phyloP scores from a whole-genome alignment of 2,797 vertebrate species.

The Anabas testudineus region DNA sequence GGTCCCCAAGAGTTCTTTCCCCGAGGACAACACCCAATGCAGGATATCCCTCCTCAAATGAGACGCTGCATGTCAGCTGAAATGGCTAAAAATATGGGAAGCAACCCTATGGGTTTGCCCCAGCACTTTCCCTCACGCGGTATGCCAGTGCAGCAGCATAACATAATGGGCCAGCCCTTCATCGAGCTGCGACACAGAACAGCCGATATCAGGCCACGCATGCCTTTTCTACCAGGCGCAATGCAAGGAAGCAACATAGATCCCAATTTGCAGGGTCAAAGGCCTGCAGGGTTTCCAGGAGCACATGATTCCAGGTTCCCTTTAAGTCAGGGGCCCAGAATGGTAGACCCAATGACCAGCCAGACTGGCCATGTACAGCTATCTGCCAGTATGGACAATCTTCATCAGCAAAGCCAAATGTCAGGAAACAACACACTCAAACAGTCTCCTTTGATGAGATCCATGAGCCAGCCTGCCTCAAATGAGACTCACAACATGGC shows the following conservation, averaged over 20 bases:
- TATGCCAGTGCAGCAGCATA: slow-evolving; percentile 94
- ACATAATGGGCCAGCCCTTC: slow-evolving; percentile 95
- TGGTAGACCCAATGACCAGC: slow-evolving; percentile 82
- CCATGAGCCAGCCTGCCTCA: slow-evolving; percentile 88
- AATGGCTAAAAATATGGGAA: slow-evolving; percentile 86
- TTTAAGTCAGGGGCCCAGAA: slow-evolving; percentile 84
- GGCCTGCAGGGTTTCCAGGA: slow-evolving; percentile 83
- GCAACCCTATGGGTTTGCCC: slow-evolving; percentile 82
- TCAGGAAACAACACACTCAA: slow-evolving; percentile 80
- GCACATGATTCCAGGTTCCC: slow-evolving; percentile 85
- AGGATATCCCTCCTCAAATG: slow-evolving; percentile 90
- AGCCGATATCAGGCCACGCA: slow-evolving; percentile 89
- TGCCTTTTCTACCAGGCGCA: slow-evolving; percentile 83
- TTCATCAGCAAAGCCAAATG: slow-evolving; percentile 85
- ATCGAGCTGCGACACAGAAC: slow-evolving; percentile 94
- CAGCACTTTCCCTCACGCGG: slow-evolving; percentile 90
- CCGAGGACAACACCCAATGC: slow-evolving; percentile 89
- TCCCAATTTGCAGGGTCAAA: slow-evolving; percentile 81
- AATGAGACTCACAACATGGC: slow-evolving; percentile 85
- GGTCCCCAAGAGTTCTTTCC: slow-evolving; percentile 90
- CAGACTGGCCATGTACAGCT: slow-evolving; percentile 83
- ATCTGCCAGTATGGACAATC: slow-evolving; percentile 88
- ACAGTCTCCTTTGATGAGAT: slow-evolving; percentile 85
- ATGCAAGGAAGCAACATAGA: slow-evolving; percentile 85
- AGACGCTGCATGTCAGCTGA: slow-evolving; percentile 92